phyloP scores from a whole-genome alignment of 2,888 invertebrate genomes.

The Micoletzkya japonica region DNA sequence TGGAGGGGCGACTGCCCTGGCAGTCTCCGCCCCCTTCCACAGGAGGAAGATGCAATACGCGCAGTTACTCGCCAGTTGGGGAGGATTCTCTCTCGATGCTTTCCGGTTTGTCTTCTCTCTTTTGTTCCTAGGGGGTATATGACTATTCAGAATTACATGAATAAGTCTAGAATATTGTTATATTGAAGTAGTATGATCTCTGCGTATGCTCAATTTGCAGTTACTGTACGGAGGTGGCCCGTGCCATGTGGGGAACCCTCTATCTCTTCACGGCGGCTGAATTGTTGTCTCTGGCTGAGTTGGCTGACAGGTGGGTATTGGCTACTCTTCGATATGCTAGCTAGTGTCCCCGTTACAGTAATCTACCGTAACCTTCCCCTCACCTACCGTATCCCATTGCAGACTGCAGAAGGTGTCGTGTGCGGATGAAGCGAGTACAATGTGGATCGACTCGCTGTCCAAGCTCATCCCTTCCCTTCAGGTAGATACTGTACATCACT shows the following conservation, averaged over 20 bases:
- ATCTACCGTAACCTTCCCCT: neutral
- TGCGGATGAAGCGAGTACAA: conserved; percentile 32
- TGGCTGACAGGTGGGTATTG: conserved; percentile 44
- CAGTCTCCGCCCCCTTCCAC: conserved; percentile 46
- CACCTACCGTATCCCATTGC: conserved; percentile 23
- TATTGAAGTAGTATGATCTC: too few relatives aligned
- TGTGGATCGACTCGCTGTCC: conserved; percentile 42
- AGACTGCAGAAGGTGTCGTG: conserved; percentile 37
- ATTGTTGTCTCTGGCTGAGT: conserved; percentile 42
- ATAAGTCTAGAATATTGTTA: too few relatives aligned
- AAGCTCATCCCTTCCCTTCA: conserved; percentile 28
- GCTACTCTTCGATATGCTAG: neutral
- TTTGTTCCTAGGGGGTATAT: neutral
- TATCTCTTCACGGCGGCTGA: conserved; percentile 31
- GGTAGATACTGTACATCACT: too few relatives aligned
- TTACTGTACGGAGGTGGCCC: conserved; percentile 43
- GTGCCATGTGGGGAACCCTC: conserved; percentile 38
- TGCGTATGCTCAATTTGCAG: conserved; percentile 24
- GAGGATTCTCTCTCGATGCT: conserved; percentile 51
- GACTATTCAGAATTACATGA: too few relatives aligned
- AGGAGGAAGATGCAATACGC: conserved; percentile 51
- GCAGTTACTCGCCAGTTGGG: conserved; percentile 49
- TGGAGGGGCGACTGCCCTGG: conserved; percentile 36
- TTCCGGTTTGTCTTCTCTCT: conserved; percentile 32
- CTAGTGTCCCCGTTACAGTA: neutral